Percentiles rank a stretch among this genome's conserved stretches.
phyloP scores from a whole-genome alignment of 2,888 invertebrate species.

The Zygogramma bicolorata region DNA sequence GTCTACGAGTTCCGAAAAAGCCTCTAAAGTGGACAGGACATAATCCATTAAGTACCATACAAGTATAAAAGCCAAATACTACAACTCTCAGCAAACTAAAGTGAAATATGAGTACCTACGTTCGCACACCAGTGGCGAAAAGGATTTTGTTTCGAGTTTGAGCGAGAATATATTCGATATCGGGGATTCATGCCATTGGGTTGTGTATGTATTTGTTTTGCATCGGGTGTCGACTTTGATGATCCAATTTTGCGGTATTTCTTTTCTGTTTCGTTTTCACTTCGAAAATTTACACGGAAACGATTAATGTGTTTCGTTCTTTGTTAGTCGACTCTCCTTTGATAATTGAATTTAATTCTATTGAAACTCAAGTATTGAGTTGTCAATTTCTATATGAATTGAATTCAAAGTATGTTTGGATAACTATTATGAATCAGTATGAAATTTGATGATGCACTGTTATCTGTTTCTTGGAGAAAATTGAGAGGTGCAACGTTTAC shows the following conservation, averaged over 20 bases:
- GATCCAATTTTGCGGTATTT: neutral
- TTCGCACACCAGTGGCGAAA: neutral
- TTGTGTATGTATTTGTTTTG: neutral
- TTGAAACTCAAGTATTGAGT: too few relatives aligned
- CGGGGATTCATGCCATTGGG: neutral
- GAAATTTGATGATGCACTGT: too few relatives aligned
- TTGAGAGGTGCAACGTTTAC: too few relatives aligned
- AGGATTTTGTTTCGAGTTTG: conserved; percentile 8
- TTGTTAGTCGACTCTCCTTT: too few relatives aligned
- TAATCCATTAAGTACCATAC: conserved; percentile 52
- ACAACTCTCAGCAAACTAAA: conserved; percentile 52
- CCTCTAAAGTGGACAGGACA: conserved; percentile 48
- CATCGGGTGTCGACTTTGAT: neutral
- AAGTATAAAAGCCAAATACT: conserved; percentile 51
- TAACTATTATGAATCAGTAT: too few relatives aligned
- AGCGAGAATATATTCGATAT: conserved; percentile 6
- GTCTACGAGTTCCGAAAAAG: conserved; percentile 46
- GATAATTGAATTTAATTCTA: too few relatives aligned
- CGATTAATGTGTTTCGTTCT: too few relatives aligned
- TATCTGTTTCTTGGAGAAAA: too few relatives aligned
- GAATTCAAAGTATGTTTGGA: too few relatives aligned
- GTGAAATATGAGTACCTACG: conserved; percentile 54
- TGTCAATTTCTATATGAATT: too few relatives aligned
- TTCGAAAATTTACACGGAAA: neutral
- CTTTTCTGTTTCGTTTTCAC: neutral